Evolutionary conservation across 2,888 invertebrate genomes (phyloP), one percentile per base, ranked within the genome.

Genomic region (Seira musarum): DNA sequence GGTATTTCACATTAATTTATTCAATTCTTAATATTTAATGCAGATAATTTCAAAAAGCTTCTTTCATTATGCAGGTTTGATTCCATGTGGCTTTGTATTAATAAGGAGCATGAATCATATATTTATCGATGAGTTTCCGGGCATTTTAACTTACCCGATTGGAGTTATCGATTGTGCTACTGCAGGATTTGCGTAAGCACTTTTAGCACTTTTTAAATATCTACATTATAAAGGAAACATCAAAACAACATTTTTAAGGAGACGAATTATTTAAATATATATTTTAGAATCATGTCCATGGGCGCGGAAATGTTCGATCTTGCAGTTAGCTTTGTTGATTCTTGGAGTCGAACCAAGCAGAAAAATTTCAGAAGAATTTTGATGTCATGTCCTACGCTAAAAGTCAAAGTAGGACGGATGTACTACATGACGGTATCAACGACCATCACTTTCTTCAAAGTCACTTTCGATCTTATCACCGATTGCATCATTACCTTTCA

Each of bases 401-500:
- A 79, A 46, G 81, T 83, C 15, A 60, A 57, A 64, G 73, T 83
- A n/a, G 79, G 69, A 15, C 17, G 66, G 1, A 68, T 64, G 30
- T 83, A 83, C 72, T 79, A 66, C 21, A 60, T 81, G 17, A 79
- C 81, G 0, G 80, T 81, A 3, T 57, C 79, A 3, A 79, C 83
- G 8, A 83, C 79, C 17, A 69, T 82, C 40, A 70, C 73, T 1
- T 73, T 78, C 40, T 83, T 81, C 35, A 74, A 68, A 64, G 57
- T 25, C 24, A 75, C 60, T 6, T 60, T 68, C 15, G 83, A 83
- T 40, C 79, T 60, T 21, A 74, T 81, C 10, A 78, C 53, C 17
- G 74, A 83, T 69, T 83, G 80, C 30, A 81, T 83, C 46, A 78
- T 83, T 0, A 81, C 82, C n/a, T 83, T 83, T 66, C 81, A 76